Evolutionary conservation across 30 jellyfish, hydroid and myxozoan species (phyloP), one percentile per base, ranked within the genome.

Genomic region (Chironex yamaguchii): DNA sequence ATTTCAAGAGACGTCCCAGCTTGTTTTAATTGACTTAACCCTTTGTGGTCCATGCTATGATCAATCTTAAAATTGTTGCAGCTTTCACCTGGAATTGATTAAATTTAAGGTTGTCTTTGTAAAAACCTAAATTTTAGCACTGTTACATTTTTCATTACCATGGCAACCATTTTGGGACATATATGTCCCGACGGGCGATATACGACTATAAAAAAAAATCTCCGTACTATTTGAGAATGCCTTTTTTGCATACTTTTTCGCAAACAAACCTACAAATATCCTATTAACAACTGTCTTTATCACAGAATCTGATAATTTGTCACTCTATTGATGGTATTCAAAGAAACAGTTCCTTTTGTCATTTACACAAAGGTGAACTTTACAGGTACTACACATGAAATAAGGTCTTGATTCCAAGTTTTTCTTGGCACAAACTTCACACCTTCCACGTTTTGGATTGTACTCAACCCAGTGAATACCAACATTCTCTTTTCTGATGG

Each of bases 391-490:
- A 63, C 87, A 75, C 92, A 69, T 85, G 32, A 48, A 30, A 48
- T 69, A 67, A 12, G 92, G 92, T 35, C 89, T 34, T 31, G 92
- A 73, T 75, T 75, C 85, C 21, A 58, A 35, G 30, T 76, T 76
- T 17, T 85, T 81, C 49, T 72, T 85, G 14, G 95, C 77, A 51
- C 95, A 76, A 52, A 77, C 96, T 34, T 89, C 97, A 84, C 97
- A 83, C 34, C 97, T 79, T 17, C 97, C 96, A 29, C 97, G 71
- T 66, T 64, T 72, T 31, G 53, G 91, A 23, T 13, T 78, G 36
- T 22, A 90, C 21, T 31, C 67, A 35, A 70, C 90, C 75, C 96
- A 84, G 83, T 90, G 97, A 31, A 51, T 29, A 22, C 97, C 97
- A 27, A 35, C 33, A 48, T 85, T 90, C 67, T 90, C 87, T 71